Evolutionary conservation across 2,113 vertebrate species (phyloP).

Genomic region (Chrysemys picta): DNA sequence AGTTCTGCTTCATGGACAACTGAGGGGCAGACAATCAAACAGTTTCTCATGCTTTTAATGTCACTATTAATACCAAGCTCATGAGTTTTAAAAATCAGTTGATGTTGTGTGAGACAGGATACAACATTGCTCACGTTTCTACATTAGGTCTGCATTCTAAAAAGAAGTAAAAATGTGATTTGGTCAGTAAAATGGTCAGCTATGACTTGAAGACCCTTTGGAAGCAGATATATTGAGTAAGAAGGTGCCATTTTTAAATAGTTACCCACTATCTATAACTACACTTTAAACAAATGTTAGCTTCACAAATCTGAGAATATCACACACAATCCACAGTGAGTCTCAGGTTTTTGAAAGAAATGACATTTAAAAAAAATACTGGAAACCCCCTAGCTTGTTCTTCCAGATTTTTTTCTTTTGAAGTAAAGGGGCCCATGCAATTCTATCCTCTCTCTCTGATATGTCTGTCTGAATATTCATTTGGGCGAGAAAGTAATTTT

Average conservation of each 20-base stretch:
- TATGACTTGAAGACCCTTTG: conserved; percentile 27
- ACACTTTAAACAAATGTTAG: conserved; percentile 6
- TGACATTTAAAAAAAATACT: conserved; percentile 68
- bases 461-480: conserved; percentile 53
- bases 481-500: conserved; percentile 67
- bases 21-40: background rate
- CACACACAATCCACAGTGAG: background rate
- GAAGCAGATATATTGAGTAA: background rate
- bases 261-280: conserved; percentile 2
- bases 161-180: background rate
- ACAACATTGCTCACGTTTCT: background rate
- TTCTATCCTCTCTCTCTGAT: conserved; percentile 47
- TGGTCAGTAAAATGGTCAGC: conserved; percentile 7
- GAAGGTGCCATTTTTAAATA: conserved; percentile 28
- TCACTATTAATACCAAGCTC: background rate
- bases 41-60: background rate
- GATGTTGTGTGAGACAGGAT: background rate
- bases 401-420: conserved; percentile 57
- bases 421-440: conserved; percentile 57
- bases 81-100: background rate
- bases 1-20: background rate
- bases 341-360: conserved; percentile 46
- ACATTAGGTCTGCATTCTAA: background rate
- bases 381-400: conserved; percentile 78
- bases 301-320: conserved; percentile 59